phyloP scores from a whole-genome alignment of 2,888 invertebrate species.

The Aproaerema taeniolella region DNA sequence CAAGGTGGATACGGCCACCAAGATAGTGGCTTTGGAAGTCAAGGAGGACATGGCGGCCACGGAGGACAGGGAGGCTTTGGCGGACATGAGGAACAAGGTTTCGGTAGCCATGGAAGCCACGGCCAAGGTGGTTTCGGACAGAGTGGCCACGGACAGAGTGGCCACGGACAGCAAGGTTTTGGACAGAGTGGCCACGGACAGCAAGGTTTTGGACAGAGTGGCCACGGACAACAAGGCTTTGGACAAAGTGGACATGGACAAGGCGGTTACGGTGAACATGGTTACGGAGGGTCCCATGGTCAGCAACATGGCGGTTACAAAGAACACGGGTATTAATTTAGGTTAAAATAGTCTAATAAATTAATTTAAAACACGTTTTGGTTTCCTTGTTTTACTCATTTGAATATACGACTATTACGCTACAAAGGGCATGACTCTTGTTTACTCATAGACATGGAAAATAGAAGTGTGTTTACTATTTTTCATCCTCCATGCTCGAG shows the following conservation, averaged over 20 bases:
- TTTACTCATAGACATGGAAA: no score
- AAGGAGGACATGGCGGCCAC: constrained; percentile 2
- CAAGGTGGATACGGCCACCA: constrained; percentile 3
- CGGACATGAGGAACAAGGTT: no score
- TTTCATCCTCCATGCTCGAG: no score
- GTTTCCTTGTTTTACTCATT: no score
- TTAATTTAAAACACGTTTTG: no score
- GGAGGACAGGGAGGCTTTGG: constrained; percentile 10
- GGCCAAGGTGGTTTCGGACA: constrained; percentile 4
- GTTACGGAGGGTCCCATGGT: no score
- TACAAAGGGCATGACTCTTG: no score
- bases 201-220: constrained; percentile 7
- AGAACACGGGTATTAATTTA: not conserved
- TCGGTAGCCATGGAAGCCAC: not conserved
- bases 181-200: constrained; percentile 12
- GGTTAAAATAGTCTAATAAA: no score
- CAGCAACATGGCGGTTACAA: not conserved
- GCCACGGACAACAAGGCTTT: constrained; percentile 5
- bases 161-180: constrained; percentile 2
- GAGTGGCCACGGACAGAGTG: constrained; percentile 8
- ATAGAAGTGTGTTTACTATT: no score
- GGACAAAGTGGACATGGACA: constrained; percentile 1
- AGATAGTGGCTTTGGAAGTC: no score
- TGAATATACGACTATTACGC: no score
- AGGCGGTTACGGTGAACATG: not conserved